These are phyloP conservation scores for Myanophis thanlyinensis DNA, from an alignment of 2,113 vertebrate species.

Conservation along the genomic window DNA sequence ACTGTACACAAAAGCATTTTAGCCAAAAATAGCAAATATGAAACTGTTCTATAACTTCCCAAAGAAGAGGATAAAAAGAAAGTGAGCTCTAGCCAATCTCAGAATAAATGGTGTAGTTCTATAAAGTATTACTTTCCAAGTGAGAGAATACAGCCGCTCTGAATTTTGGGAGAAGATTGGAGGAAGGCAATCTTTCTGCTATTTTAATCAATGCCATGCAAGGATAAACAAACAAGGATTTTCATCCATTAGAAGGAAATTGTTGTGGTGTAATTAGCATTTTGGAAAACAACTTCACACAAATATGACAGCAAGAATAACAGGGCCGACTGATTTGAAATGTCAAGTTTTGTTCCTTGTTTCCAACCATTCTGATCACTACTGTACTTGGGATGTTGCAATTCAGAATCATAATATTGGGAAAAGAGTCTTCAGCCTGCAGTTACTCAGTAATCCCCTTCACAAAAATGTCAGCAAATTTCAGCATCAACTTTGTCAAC, in stretches of 20 bases:
- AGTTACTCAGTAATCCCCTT: not conserved
- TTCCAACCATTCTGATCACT: fast-evolving
- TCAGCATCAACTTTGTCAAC: not conserved
- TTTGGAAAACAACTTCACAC: conserved; percentile 33
- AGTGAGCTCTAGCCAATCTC: not conserved
- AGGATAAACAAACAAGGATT: not conserved
- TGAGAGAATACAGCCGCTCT: not conserved
- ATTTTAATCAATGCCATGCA: not conserved
- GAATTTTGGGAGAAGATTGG: not conserved
- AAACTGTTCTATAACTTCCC: not conserved
- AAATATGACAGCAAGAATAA: not conserved
- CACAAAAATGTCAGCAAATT: not conserved
- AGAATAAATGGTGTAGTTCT: not conserved
- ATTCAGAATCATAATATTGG: not conserved
- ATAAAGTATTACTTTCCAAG: not conserved
- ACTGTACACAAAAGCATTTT: not conserved
- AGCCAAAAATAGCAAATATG: not conserved
- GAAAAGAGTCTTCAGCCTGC: not conserved
- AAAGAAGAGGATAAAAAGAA: not conserved
- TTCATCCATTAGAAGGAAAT: not conserved
- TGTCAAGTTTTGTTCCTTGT: not conserved
- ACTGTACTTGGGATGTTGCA: not conserved
- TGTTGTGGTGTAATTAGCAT: not conserved
- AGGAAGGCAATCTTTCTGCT: not conserved
- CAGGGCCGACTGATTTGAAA: not conserved